Base-by-base conservation (phyloP, 2,113 vertebrate species). In the Ceratotherium simum region DNA sequence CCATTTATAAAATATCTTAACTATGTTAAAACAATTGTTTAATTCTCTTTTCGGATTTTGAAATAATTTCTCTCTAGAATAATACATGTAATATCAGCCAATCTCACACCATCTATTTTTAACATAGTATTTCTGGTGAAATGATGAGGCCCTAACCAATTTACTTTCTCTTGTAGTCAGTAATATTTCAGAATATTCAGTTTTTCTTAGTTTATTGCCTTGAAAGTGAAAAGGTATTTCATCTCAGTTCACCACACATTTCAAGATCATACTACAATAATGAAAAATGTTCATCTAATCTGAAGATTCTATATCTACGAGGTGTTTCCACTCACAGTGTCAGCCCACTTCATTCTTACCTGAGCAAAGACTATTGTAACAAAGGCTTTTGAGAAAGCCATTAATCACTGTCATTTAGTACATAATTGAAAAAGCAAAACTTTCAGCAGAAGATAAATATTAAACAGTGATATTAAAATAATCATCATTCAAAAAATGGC, bases 271-370 rank as follows among this genome's bases (percentile, higher is more conserved):
- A 1, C 54, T 83, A 73, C 7, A 60, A 25, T 62, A 72, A 60
- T 82, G 46, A 60, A 82, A 70, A 95, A 93, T 42, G 62, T 79
- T 54, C 76, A 20, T 89, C 83, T 85, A 95, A 96, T 97, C 93
- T 96, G 97, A 97, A 98, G 97, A 96, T 98, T 98, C 95, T 97
- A 73, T 51, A 89, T 86, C 96, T 97, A 94, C 91, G 97, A 98
- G 93, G 97, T 75, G 56, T 90, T 98, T 98, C 67, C 94, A 95
- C 48, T 92, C 90, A 97, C 85, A 96, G 64, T 70, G 88, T 97
- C 84, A 97, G 93, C 70, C 62, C 91, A 96, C 95, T 65, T 97
- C 88, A 54, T 93, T 96, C 92, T 96, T 92, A 98, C 72, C 89
- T 96, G 96, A 97, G 33, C 69, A 89, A 97, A 98, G 67, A 92